Base-by-base conservation (phyloP, 2,797 vertebrate genomes). In the Enoplosus armatus region DNA sequence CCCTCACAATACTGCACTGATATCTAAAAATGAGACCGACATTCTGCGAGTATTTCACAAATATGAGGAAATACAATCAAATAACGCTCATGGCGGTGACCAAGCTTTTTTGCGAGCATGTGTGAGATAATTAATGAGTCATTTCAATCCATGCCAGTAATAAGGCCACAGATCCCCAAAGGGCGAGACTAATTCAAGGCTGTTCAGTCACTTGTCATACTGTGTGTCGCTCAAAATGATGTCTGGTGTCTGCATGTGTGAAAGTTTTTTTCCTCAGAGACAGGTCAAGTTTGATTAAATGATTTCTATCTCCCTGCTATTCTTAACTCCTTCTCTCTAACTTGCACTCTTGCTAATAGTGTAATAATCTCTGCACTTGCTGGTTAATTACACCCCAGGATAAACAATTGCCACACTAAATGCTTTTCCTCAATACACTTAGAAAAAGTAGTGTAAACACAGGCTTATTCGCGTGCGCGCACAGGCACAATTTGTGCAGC, bases 191-290 rank as follows among this genome's bases (percentile, higher is more conserved):
- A 90, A 88, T 88, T 88, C 83, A 84, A 85, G 83, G 65, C 82
- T 81, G 75, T 59, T 83, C 79, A 79, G 84, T 87, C 92, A 80
- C 85, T 87, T 91, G 84, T 92, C 87, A 88, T 72, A 55, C 35
- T 82, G 67, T 41, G 58, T 92, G 91, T 91, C 90, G 66, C 78
- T 94, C 92, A 91, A 65, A 89, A 77, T 86, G 81, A 91, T 89
- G 37, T 39, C 37, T 74, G 51, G 71, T 75, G 82, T 88, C 74
- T 80, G 63, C 62, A 48, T 76, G 66, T 58, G 72, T 77, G 70
- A 33, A 59, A 2, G 1, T 75, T 74, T 72, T 69, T 73, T 63
- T 55, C 39, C 59, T 35, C 47, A 24, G 14, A 82, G 71, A 85
- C 50, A 10, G 79, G 85, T 91, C 84, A 85, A 61, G 63, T 89